Evolutionary conservation across 2,888 invertebrate species (phyloP).

Genomic region (Drosophila koepferae): DNA sequence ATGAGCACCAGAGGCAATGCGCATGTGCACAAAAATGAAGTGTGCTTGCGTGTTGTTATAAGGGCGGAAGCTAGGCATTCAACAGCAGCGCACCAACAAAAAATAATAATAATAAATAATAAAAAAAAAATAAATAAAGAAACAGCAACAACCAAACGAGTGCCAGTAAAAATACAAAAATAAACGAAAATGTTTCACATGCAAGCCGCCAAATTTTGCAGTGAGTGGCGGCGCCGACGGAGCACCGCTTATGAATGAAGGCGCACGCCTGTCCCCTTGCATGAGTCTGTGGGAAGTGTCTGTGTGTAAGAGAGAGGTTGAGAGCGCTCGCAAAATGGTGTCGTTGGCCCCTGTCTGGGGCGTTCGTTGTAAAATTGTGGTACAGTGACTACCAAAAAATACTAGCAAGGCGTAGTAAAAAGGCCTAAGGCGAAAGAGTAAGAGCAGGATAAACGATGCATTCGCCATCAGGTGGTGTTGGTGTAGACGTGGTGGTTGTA

Average conservation of each 20-base stretch:
- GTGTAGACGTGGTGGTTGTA: constrained; percentile 34
- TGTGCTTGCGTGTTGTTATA: constrained; percentile 53
- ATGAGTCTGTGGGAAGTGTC: constrained; percentile 6
- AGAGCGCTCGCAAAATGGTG: constrained; percentile 61
- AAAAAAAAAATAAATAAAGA: constrained; percentile 46
- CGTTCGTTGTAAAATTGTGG: constrained; percentile 71
- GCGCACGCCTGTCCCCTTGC: constrained; percentile 52
- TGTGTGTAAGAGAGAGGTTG: constrained; percentile 26
- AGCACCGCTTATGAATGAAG: constrained; percentile 69
- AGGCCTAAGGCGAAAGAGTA: constrained; percentile 47
- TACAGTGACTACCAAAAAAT: constrained; percentile 79
- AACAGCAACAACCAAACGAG: constrained; percentile 34
- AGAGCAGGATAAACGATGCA: constrained; percentile 45
- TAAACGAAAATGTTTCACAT: constrained; percentile 47
- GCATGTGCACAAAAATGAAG: constrained; percentile 48
- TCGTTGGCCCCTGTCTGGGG: constrained; percentile 74
- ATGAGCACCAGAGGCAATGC: constrained; percentile 25
- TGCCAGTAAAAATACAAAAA: constrained; percentile 27
- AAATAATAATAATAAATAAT: constrained; percentile 19
- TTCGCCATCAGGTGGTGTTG: constrained; percentile 21
- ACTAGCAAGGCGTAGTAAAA: constrained; percentile 70
- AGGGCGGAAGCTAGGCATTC: constrained; percentile 70
- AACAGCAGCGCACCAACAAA: constrained; percentile 36
- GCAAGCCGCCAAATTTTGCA: constrained; percentile 62
- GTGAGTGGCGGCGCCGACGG: constrained; percentile 36